Base-by-base conservation (phyloP, 2,888 invertebrate genomes). In the Cerastis leucographa region DNA sequence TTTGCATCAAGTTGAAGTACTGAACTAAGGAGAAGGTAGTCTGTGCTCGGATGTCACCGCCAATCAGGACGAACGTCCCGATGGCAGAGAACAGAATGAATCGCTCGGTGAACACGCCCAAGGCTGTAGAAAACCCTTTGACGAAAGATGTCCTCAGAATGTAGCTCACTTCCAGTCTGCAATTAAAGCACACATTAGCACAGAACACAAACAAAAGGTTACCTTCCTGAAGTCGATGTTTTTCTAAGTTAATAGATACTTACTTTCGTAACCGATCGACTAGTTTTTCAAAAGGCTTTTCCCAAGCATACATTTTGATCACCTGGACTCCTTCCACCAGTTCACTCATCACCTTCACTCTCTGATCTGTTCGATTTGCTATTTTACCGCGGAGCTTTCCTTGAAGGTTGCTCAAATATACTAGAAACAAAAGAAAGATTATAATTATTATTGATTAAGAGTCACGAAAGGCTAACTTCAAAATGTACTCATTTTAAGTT, bases 281-380 rank as follows among this genome's bases (percentile, higher is more conserved):
- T 0, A 98, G 93, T 78, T 97, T 96, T 73, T 97, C 97, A 87
- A 98, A 98, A 0, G 98, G 98, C 82, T 97, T 97, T 90, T 99
- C 98, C 97, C 98, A 99, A 6, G 98, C 98, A 89, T 98, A 98
- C 98, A 98, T 98, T 95, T 98, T 99, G 88, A 98, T 98, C 0
- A 98, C 98, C 87, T 98, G 97, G 88, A 98, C 98, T 0, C 98
- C 98, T 78, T 97, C 97, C 8, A 98, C 97, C 70, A 98, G 97
- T 94, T 98, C 98, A 87, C 97, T 98, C 98, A 98, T 98, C 19
- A 98, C 95, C 78, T 98, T 97, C 14, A 98, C 97, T 84, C 98
- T 95, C 90, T 98, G 97, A 90, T 98, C 98, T 0, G 98, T 98
- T 76, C 97, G 96, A 68, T 95, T 94, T 0, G 98, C 98, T 46